Base-by-base conservation (phyloP, 2,113 vertebrate species). In the Saguinus midas region DNA sequence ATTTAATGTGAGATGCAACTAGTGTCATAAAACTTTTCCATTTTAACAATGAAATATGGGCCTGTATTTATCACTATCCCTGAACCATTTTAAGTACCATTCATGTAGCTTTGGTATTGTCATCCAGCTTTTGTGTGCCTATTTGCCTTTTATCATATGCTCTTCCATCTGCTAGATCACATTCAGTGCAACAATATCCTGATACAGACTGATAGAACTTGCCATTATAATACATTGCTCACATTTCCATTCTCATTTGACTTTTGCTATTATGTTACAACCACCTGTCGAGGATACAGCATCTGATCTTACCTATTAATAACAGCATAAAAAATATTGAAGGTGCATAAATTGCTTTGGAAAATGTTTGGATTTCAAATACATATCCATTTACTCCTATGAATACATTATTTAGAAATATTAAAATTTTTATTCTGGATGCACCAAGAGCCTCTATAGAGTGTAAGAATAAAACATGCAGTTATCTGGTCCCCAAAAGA, bases 391-490 rank as follows among this genome's bases (percentile, higher is more conserved):
- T 97, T 84, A 89, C 58, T 98, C 64, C 89, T 97, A 84, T 94
- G 93, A 91, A 40, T 97, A 90, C 58, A 87, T 87, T 97, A 76
- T 97, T 96, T 81, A 50, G 96, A 98, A 98, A 97, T 90, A 98
- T 87, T 92, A 96, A 86, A 97, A 96, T 90, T 0, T 73, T 61
- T 91, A 82, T 90, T 96, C 78, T 55, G 93, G 85, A 50, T 13
- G 48, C 78, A 95, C 93, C 81, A 90, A 97, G 96, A 98, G 84
- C 85, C 97, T 92, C 97, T 94, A 90, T 85, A 97, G 80, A 97
- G 80, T 84, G 14, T 91, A 20, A 84, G 43, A 96, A 70, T 45
- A 93, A 95, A 97, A 82, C 96, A 98, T 98, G 98, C 98, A 96
- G 95, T 97, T 3, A 0, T 94, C 90, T 95, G 95, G 97, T 97